Evolutionary conservation across 1,140 invertebrate species (phyloP).

Genomic region (Drosophila seguyi): DNA sequence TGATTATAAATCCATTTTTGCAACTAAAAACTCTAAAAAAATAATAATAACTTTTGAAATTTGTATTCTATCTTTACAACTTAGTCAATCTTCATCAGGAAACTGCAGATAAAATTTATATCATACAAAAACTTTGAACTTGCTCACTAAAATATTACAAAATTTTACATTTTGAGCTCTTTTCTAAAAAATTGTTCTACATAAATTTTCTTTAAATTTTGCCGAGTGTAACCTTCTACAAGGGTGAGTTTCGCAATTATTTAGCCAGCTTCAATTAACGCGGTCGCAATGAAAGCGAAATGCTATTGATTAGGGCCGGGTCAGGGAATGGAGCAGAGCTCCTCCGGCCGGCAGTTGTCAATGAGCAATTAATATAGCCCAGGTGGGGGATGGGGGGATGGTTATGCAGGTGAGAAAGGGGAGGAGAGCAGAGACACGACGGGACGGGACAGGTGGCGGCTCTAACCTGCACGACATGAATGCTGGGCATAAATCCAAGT

Average conservation of each 20-base stretch:
- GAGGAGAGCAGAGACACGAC: not conserved
- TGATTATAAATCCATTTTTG: too few species aligned
- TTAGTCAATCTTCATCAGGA: too few species aligned
- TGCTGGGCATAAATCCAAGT: conserved; percentile 66
- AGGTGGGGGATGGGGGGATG: conserved; percentile 35
- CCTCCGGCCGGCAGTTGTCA: conserved; percentile 41
- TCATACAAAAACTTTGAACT: too few species aligned
- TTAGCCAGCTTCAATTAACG: conserved; percentile 55
- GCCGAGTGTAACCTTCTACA: conserved; percentile 4
- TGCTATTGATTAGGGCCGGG: conserved; percentile 60
- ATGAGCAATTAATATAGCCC: conserved; percentile 67
- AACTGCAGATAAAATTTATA: too few species aligned
- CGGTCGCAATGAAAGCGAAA: conserved; percentile 67
- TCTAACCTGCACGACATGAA: conserved; percentile 49
- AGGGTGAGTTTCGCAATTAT: conserved; percentile 40
- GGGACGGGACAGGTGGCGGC: conserved; percentile 13
- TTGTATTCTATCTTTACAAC: too few species aligned
- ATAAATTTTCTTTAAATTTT: conserved; percentile 4
- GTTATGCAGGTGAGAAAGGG: not conserved
- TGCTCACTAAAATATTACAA: not conserved
- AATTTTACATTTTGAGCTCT: too few species aligned
- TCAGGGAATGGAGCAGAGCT: conserved; percentile 1
- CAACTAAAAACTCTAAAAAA: too few species aligned
- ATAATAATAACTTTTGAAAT: too few species aligned
- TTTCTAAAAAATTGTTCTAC: too few species aligned